These are phyloP conservation scores for Machaerirhynchus nigripectus DNA, from an alignment of 2,113 vertebrate species.

Conservation along the genomic window DNA sequence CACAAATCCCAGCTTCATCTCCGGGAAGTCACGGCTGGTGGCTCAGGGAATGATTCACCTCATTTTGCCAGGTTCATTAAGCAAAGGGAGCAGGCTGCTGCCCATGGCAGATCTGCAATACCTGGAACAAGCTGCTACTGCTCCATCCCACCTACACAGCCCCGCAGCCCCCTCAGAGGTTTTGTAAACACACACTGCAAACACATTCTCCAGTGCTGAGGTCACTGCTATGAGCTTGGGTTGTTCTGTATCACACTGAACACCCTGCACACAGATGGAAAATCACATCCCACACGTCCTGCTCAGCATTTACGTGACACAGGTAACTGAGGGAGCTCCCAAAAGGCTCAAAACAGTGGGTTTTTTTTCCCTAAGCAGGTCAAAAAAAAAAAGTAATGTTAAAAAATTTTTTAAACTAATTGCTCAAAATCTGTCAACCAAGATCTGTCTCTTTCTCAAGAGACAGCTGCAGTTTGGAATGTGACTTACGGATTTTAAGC, in stretches of 20 bases:
- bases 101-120: background rate
- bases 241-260: accelerated
- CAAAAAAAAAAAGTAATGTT: background rate
- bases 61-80: background rate
- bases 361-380: accelerated
- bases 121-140: background rate
- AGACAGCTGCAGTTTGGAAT: background rate
- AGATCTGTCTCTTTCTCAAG: background rate
- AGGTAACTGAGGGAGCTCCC: background rate
- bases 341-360: background rate
- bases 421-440: background rate
- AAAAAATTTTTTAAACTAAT: background rate
- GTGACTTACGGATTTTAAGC: background rate
- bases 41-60: slow-evolving; percentile 16
- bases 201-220: background rate
- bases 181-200: background rate
- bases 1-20: background rate
- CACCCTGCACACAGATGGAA: accelerated
- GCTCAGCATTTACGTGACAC: accelerated
- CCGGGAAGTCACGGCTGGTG: background rate
- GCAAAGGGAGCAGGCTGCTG: background rate
- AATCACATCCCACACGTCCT: accelerated
- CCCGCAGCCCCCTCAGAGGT: background rate
- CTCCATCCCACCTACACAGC: slow-evolving; percentile 10
- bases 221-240: background rate